Conservation (phyloP, 2,797 vertebrate species). For the Ceyx erithaca region DNA sequence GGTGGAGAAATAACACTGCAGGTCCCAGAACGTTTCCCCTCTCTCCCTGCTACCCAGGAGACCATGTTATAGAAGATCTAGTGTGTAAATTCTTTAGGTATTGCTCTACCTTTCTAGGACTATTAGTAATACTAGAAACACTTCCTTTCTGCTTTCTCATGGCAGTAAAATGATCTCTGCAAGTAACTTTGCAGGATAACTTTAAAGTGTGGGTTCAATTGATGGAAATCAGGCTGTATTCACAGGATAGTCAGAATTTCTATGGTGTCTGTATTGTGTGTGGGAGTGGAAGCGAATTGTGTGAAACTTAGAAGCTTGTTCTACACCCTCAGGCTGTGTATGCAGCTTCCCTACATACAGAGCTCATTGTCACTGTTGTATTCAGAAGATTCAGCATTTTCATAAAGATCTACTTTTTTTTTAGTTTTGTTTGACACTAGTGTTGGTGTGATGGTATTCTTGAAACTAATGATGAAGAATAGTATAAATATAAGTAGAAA, state of each 20-base stretch:
- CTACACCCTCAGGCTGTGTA: neutral
- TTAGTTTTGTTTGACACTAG: neutral
- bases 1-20: neutral
- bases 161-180: neutral
- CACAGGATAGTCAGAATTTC: neutral
- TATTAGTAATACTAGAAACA: neutral
- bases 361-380: neutral
- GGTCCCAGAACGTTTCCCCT: neutral
- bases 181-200: neutral
- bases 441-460: neutral
- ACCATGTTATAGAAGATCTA: neutral
- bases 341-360: neutral
- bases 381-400: neutral
- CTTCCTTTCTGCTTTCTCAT: neutral
- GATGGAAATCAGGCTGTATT: neutral
- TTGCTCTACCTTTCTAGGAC: neutral
- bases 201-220: neutral
- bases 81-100: neutral
- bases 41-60: rapidly evolving
- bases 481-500: neutral
- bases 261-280: neutral
- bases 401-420: neutral
- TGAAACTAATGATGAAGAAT: neutral
- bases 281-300: neutral
- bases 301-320: neutral